Conservation (phyloP, 2,113 vertebrate genomes). For the Typhlomys cinereus region DNA sequence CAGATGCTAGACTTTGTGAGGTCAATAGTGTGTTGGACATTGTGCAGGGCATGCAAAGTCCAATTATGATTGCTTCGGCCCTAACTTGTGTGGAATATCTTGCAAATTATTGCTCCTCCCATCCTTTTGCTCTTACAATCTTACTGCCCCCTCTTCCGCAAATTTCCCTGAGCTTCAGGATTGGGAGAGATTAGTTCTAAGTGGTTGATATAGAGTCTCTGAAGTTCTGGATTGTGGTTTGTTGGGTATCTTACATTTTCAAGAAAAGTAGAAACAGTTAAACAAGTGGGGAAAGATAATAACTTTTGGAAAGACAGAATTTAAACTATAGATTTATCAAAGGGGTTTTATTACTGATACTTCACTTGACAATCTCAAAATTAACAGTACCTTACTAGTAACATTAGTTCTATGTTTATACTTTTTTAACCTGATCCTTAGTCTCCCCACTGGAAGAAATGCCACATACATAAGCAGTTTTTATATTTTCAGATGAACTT, state of each 20-base stretch:
- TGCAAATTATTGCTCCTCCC: no score
- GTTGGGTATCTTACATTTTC: not conserved
- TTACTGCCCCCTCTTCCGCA: no score
- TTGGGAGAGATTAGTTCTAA: no score
- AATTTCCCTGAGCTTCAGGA: no score
- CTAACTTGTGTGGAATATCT: no score
- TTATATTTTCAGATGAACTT: not conserved
- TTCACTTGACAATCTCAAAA: not conserved
- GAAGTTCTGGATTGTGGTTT: no score
- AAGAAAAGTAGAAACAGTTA: not conserved
- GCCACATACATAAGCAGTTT: not conserved
- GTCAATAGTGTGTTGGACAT: no score
- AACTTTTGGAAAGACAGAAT: not conserved
- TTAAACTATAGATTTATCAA: slow-evolving; percentile 5
- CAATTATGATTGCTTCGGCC: no score
- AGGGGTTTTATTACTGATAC: not conserved
- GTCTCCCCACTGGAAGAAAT: not conserved
- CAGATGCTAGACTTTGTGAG: no score
- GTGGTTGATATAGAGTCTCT: no score
- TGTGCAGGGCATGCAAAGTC: no score
- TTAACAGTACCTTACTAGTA: not conserved
- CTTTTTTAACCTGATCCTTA: not conserved
- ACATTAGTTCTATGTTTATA: not conserved
- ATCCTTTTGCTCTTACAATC: no score
- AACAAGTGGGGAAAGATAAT: not conserved